Conservation (phyloP, 1,140 invertebrate species). For the Megalopta genalis region DNA sequence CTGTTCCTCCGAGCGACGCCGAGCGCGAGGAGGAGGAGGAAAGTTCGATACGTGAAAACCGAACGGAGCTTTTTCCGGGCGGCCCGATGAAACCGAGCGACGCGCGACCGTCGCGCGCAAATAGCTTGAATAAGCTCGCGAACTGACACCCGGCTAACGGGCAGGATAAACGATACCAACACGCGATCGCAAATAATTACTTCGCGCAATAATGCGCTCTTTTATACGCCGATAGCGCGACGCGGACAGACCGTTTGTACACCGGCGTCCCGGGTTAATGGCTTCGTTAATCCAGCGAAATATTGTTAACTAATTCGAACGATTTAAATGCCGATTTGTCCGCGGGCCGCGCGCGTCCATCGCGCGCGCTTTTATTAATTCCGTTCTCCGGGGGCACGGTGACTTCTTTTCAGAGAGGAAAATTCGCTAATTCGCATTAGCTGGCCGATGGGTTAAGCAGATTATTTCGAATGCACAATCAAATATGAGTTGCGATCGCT, state of each 20-base stretch:
- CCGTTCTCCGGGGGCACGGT: too few relatives aligned
- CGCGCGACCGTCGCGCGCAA: neutral
- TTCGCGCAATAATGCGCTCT: slow-evolving; percentile 10
- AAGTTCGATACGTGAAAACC: slow-evolving; percentile 21
- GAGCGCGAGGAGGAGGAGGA: neutral
- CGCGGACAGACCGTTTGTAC: neutral
- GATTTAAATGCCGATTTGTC: neutral
- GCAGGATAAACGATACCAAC: neutral
- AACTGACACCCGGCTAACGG: neutral
- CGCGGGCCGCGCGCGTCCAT: too few relatives aligned
- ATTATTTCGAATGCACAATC: too few relatives aligned
- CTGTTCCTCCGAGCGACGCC: too few relatives aligned
- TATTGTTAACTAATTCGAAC: neutral
- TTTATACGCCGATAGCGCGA: neutral
- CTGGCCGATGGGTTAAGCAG: too few relatives aligned
- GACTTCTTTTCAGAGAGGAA: too few relatives aligned
- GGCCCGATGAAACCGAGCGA: neutral
- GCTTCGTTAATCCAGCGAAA: neutral
- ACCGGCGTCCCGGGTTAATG: too few relatives aligned
- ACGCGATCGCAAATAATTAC: slow-evolving; percentile 12
- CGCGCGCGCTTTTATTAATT: neutral
- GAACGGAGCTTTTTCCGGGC: slow-evolving; percentile 9
- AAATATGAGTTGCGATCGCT: too few relatives aligned
- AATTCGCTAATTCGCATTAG: too few relatives aligned
- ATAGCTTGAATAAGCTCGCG: neutral